These are phyloP conservation scores for Aricia agestis DNA, from an alignment of 1,140 invertebrate species.

Conservation along the genomic window DNA sequence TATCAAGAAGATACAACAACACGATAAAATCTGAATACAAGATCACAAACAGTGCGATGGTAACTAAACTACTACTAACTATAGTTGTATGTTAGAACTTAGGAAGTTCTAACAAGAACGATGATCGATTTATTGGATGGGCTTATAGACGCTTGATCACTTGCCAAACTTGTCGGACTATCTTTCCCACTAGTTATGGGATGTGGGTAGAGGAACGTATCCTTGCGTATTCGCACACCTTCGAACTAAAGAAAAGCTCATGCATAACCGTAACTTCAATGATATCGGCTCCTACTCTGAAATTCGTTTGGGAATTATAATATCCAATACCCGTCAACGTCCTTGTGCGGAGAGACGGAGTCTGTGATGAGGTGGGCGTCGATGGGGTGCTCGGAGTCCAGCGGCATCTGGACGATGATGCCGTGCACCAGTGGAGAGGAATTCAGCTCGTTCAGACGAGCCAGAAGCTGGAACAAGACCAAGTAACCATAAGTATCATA, in stretches of 20 bases:
- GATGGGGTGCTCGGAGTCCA: slow-evolving; percentile 89
- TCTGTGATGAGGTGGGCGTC: slow-evolving; percentile 93
- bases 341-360: slow-evolving; percentile 89
- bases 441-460: slow-evolving; percentile 87
- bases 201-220: no score
- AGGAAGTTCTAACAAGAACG: no score
- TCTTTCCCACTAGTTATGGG: no score
- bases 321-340: slow-evolving; percentile 91
- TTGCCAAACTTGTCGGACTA: no score
- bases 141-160: no score
- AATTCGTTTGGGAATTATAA: background rate
- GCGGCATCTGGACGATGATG: slow-evolving; percentile 98
- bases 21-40: background rate
- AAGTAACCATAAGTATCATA: no score
- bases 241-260: no score
- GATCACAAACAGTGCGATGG: background rate
- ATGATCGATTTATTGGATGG: no score
- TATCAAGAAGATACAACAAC: slow-evolving; percentile 23
- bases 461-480: slow-evolving; percentile 73
- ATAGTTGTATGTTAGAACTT: no score
- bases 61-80: background rate
- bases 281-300: no score
- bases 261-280: no score
- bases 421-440: slow-evolving; percentile 91
- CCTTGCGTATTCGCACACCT: no score